Percentiles rank a stretch among this genome's conserved stretches.
These are phyloP conservation scores for Achlya flavicornis DNA, from an alignment of 2,888 invertebrate genomes.

Conservation along the genomic window DNA sequence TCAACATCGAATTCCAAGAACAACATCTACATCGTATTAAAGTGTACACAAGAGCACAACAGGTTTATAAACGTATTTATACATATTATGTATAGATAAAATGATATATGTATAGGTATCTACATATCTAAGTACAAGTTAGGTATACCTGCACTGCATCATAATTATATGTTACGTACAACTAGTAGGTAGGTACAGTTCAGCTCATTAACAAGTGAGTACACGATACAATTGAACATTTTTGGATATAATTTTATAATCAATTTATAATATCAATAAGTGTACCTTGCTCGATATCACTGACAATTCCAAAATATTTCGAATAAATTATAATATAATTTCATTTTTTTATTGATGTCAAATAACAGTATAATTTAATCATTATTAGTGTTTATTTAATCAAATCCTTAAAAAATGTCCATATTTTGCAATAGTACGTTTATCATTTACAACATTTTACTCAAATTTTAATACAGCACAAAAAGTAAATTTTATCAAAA, in stretches of 20 bases:
- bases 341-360: too few relatives aligned
- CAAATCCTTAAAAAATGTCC: too few relatives aligned
- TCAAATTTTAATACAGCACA: too few relatives aligned
- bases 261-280: slow-evolving; percentile 22
- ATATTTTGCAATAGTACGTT: too few relatives aligned
- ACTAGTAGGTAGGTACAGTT: slow-evolving; percentile 2
- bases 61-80: slow-evolving; percentile 52
- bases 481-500: too few relatives aligned
- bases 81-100: slow-evolving; percentile 16
- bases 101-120: slow-evolving; percentile 9
- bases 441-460: too few relatives aligned
- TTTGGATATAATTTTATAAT: background rate
- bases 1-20: slow-evolving; percentile 71
- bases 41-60: slow-evolving; percentile 69
- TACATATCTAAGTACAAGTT: background rate
- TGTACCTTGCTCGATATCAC: slow-evolving; percentile 27
- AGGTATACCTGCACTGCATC: background rate
- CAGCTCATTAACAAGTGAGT: slow-evolving; percentile 12
- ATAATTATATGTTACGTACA: background rate
- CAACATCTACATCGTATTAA: slow-evolving; percentile 64
- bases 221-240: slow-evolving; percentile 5
- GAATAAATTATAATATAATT: too few relatives aligned
- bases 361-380: too few relatives aligned
- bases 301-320: slow-evolving; percentile 21
- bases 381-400: too few relatives aligned